Evolutionary conservation across 2,113 vertebrate genomes (phyloP).

Genomic region (Ciconia maguari): DNA sequence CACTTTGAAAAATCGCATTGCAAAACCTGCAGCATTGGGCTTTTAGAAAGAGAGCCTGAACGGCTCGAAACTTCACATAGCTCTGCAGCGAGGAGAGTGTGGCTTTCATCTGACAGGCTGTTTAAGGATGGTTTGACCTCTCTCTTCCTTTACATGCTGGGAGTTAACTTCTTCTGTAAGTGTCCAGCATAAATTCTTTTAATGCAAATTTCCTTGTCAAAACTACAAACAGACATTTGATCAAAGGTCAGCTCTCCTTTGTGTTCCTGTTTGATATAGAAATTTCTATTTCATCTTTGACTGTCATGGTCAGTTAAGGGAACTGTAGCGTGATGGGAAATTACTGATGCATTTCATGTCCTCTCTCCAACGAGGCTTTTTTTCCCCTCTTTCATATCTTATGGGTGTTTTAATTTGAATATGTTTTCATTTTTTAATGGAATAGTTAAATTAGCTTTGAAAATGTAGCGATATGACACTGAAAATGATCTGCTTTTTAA

Average conservation of each 20-base stretch:
- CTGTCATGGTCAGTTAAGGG: conserved; percentile 79
- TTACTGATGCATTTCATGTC: conserved; percentile 63
- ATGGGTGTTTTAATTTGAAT: conserved; percentile 70
- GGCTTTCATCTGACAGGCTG: conserved; percentile 70
- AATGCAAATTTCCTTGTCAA: conserved; percentile 92
- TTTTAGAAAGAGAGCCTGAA: conserved; percentile 4
- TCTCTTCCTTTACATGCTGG: conserved; percentile 78
- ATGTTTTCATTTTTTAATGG: conserved; percentile 73
- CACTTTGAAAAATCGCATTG: conserved; percentile 13
- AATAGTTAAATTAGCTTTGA: conserved; percentile 69
- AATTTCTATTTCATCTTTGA: conserved; percentile 91
- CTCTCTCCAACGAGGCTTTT: not conserved
- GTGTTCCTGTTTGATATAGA: conserved; percentile 89
- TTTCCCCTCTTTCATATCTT: conserved; percentile 44
- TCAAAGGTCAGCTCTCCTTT: conserved; percentile 92
- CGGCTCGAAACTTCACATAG: conserved; percentile 1
- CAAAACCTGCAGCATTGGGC: not conserved
- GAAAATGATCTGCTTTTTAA: conserved; percentile 67
- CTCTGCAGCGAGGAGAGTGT: not conserved
- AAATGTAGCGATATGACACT: conserved; percentile 46
- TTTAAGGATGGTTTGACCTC: conserved; percentile 84
- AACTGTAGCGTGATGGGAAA: conserved; percentile 69
- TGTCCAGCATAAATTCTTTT: conserved; percentile 75
- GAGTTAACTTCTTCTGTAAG: conserved; percentile 76
- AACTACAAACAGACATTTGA: conserved; percentile 87